These are phyloP conservation scores for Thalassarche chlororhynchos DNA, from an alignment of 2,113 vertebrate genomes.

Conservation along the genomic window DNA sequence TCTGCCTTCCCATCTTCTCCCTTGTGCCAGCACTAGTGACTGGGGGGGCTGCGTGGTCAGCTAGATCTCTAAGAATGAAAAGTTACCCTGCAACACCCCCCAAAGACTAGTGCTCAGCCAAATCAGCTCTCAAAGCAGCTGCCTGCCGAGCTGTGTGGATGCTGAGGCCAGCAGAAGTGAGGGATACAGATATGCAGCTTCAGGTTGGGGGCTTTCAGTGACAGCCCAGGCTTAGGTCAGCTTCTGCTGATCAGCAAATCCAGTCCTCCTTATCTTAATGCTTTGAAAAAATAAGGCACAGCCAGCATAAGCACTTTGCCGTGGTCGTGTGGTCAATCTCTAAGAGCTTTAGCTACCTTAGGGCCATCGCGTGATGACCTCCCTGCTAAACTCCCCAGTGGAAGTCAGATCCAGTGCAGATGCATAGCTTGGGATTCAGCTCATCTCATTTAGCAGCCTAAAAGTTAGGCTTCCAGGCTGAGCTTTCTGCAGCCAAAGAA, in stretches of 20 bases:
- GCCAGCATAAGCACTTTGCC: not conserved
- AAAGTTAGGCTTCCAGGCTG: not conserved
- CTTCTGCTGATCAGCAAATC: constrained; percentile 48
- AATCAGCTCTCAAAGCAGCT: constrained; percentile 45
- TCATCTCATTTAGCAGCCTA: not conserved
- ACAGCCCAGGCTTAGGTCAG: constrained; percentile 8
- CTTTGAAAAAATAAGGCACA: not conserved
- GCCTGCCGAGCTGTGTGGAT: not conserved
- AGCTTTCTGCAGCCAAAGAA: not conserved
- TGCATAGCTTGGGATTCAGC: not conserved
- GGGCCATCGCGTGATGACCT: not conserved
- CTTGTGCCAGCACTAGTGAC: not conserved
- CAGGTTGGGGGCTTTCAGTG: not conserved
- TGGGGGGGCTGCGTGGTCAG: constrained; percentile 21
- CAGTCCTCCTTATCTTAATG: not conserved
- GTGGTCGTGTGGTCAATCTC: not conserved
- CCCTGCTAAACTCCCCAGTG: not conserved
- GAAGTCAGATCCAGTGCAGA: not conserved
- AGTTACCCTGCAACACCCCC: not conserved
- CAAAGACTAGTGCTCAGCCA: constrained; percentile 23
- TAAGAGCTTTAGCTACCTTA: not conserved
- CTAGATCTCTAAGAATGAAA: constrained; percentile 30
- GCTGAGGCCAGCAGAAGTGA: constrained; percentile 48
- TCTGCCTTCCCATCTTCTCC: not conserved
- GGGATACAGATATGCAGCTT: not conserved